Evolutionary conservation across 1,140 invertebrate genomes (phyloP), one percentile per base, ranked within the genome.

Genomic region (Galleria mellonella): DNA sequence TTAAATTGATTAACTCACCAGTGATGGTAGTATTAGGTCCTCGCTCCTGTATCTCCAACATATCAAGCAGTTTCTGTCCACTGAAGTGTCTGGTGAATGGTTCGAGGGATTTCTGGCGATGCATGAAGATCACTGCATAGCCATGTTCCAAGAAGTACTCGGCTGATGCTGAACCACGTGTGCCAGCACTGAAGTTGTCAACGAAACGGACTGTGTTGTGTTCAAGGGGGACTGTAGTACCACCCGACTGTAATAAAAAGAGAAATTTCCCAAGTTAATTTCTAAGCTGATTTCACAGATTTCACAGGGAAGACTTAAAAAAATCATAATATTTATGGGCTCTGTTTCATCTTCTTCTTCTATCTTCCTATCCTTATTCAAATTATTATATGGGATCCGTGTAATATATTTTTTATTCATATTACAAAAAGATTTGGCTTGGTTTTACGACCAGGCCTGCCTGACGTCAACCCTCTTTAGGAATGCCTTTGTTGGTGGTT

Each of bases 141-240:
- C 90, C 91, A 51, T 91, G 87, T 54, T 95, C 89, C 11, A 99
- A 88, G 87, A 99, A 99, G 85, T 98, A 97, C 89, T 99, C 98
- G 0, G 97, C 91, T 1, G 97, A 99, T 1, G 95, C 91, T 0
- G 98, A 92, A 15, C 98, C 98, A 61, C 98, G 89, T 0, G 93
- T 98, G 29, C 98, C 98, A 9, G 95, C 94, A 82, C 97, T 99
- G 83, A 99, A 99, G 88, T 99, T 99, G 72, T 99, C 98, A 32
- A 99, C 95, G 86, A 96, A 99, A 36, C 98, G 89, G 0, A 99
- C 98, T 3, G 97, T 98, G 65, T 98, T 97, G 63, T 97, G 94
- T 74, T 99, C 98, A 35, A 99, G 83, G 0, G 98, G 98, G 1
- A 99, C 96, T 14, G 94, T 98, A 11, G 98, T 99, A 23, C 98